Conservation (phyloP, 2,888 invertebrate genomes). For the Homarus gammarus region DNA sequence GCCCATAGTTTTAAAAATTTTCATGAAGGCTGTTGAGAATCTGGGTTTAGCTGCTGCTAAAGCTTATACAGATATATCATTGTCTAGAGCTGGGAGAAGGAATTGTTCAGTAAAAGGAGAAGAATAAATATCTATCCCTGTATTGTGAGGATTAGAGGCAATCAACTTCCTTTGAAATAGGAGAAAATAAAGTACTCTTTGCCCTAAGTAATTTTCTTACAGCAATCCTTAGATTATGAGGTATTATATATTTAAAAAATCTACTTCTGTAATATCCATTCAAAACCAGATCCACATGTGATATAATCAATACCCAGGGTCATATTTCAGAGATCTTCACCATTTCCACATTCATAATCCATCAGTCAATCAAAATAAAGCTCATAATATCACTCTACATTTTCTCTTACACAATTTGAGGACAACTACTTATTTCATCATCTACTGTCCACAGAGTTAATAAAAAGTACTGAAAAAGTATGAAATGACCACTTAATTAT, state of each 20-base stretch:
- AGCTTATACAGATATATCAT: neutral
- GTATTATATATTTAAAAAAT: conserved; percentile 31
- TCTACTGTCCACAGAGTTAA: neutral
- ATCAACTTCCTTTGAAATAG: conserved; percentile 26
- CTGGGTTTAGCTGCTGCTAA: conserved; percentile 20
- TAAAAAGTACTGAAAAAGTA: neutral
- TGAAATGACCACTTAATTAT: neutral
- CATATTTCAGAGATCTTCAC: neutral
- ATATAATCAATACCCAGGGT: neutral
- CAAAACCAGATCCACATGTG: conserved; percentile 12
- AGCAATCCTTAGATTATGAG: conserved; percentile 38
- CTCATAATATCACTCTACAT: neutral
- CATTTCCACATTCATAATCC: neutral
- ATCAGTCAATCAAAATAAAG: neutral
- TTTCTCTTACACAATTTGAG: neutral
- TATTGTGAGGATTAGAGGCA: conserved; percentile 11
- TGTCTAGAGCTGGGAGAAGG: conserved; percentile 13
- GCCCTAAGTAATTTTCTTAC: conserved; percentile 17
- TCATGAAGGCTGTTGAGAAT: conserved; percentile 36
- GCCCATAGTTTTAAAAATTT: conserved; percentile 19
- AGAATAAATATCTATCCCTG: neutral
- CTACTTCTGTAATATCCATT: conserved; percentile 30
- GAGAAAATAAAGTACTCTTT: conserved; percentile 31
- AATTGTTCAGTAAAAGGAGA: conserved; percentile 10
- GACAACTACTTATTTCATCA: neutral